A percentile compares a stretch with the other conserved stretches of the same genome.
phyloP scores from a whole-genome alignment of 2,113 vertebrate genomes.

The Terrapene triunguis region DNA sequence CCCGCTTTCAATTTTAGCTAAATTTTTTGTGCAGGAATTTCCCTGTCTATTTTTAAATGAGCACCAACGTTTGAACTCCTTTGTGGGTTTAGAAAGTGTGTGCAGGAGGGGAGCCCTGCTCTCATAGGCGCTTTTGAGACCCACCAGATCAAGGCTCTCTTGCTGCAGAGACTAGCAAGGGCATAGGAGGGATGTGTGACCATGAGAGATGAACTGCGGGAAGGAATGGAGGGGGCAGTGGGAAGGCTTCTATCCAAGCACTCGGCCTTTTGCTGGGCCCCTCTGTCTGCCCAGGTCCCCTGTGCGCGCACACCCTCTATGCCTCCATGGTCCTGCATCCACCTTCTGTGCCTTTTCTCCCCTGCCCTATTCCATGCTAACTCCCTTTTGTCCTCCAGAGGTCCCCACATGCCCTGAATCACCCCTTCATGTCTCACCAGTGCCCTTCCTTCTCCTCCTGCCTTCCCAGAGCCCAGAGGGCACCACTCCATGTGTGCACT shows the following conservation, averaged over 20 bases:
- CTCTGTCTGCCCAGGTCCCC: neutral
- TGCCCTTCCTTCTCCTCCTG: neutral
- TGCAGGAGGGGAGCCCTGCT: neutral
- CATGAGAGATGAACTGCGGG: neutral
- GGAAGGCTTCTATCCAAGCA: neutral
- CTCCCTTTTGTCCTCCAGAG: neutral
- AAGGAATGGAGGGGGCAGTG: neutral
- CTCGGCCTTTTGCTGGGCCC: neutral
- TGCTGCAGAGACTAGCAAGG: neutral
- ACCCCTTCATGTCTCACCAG: neutral
- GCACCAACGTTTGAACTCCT: neutral
- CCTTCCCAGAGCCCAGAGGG: neutral
- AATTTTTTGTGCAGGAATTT: neutral
- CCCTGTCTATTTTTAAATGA: neutral
- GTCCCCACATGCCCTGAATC: neutral
- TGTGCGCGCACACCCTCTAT: neutral
- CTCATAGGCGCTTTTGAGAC: neutral
- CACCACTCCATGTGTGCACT: neutral
- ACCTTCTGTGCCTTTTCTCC: neutral
- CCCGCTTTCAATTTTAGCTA: neutral
- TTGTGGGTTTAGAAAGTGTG: neutral
- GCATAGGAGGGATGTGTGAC: neutral
- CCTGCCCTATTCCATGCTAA: neutral
- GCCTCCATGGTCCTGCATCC: neutral
- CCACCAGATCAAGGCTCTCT: neutral